Conservation (phyloP, 1,140 invertebrate genomes). For the Drosophila kepulauana region DNA sequence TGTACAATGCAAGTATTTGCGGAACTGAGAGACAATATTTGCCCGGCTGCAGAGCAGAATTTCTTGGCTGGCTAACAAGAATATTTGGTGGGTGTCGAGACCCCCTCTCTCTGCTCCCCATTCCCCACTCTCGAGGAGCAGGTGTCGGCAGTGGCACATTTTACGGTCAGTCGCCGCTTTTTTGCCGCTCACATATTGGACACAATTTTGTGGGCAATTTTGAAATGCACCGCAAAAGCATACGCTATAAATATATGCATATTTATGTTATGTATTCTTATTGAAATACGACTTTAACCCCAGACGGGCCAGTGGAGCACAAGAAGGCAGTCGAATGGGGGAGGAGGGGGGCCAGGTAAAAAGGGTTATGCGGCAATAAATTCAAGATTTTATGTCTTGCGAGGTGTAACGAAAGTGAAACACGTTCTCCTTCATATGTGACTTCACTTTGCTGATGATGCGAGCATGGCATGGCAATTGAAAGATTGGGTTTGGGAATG, state of each 20-base stretch:
- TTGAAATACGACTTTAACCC: constrained; percentile 58
- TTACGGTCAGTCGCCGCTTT: constrained; percentile 57
- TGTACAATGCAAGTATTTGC: constrained; percentile 34
- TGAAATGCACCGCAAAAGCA: constrained; percentile 70
- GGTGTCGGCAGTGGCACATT: constrained; percentile 62
- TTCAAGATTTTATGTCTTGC: constrained; percentile 52
- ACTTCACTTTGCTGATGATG: constrained; percentile 2
- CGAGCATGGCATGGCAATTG: background rate
- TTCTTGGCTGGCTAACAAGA: constrained; percentile 68
- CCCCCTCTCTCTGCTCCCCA: background rate
- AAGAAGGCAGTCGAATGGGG: background rate
- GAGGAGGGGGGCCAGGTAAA: constrained; percentile 33
- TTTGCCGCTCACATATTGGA: constrained; percentile 59
- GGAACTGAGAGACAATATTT: constrained; percentile 59
- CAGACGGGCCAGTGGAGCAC: constrained; percentile 9
- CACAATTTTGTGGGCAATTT: constrained; percentile 73
- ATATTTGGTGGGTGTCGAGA: constrained; percentile 22
- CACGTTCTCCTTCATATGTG: background rate
- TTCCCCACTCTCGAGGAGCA: constrained; percentile 43
- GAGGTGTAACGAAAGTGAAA: constrained; percentile 25
- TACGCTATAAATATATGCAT: constrained; percentile 76
- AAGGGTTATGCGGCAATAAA: constrained; percentile 54
- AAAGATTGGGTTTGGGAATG: background rate
- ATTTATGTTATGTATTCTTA: constrained; percentile 67
- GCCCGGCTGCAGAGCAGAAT: constrained; percentile 60